Percentiles rank a stretch among this genome's conserved stretches.
These are phyloP conservation scores for Hemithea aestivaria DNA, from an alignment of 2,888 invertebrate species.

Conservation along the genomic window DNA sequence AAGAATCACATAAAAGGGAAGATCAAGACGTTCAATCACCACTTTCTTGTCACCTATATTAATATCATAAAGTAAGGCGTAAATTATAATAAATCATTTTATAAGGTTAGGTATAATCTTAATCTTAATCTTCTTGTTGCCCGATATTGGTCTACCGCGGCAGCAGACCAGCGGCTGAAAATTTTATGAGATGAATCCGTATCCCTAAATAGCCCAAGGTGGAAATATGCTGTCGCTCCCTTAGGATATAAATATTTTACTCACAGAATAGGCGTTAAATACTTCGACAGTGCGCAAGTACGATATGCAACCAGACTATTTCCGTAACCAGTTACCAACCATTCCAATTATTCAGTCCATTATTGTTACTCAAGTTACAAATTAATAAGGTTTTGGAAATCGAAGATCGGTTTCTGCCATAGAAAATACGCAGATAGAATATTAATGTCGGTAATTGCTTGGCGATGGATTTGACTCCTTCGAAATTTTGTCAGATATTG, in stretches of 20 bases:
- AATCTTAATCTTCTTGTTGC: slow-evolving; percentile 6
- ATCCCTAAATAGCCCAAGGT: slow-evolving; percentile 17
- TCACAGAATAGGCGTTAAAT: slow-evolving; percentile 36
- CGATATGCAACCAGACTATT: slow-evolving; percentile 43
- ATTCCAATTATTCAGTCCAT: slow-evolving; percentile 33
- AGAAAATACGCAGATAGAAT: slow-evolving; percentile 22
- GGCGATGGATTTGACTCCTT: slow-evolving; percentile 26
- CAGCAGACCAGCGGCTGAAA: slow-evolving; percentile 16
- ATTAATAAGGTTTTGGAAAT: slow-evolving; percentile 14
- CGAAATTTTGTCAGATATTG: slow-evolving; percentile 15
- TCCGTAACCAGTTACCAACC: slow-evolving; percentile 35
- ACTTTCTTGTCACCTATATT: no score
- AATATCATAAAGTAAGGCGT: no score
- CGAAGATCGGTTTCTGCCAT: slow-evolving; percentile 16
- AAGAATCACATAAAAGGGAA: no score
- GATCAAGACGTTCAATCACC: no score
- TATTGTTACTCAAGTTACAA: slow-evolving; percentile 14
- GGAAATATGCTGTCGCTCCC: slow-evolving; percentile 17
- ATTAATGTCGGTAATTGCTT: slow-evolving; percentile 35
- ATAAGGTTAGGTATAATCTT: slow-evolving; percentile 1
- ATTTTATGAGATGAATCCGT: slow-evolving; percentile 18
- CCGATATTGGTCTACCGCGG: slow-evolving; percentile 9
- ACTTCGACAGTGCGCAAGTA: slow-evolving; percentile 32
- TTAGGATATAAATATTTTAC: slow-evolving; percentile 39
- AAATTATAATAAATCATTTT: no score